Evolutionary conservation across 2,888 invertebrate genomes (phyloP), one percentile per base, ranked within the genome.

Genomic region (Orthonevra nobilis): DNA sequence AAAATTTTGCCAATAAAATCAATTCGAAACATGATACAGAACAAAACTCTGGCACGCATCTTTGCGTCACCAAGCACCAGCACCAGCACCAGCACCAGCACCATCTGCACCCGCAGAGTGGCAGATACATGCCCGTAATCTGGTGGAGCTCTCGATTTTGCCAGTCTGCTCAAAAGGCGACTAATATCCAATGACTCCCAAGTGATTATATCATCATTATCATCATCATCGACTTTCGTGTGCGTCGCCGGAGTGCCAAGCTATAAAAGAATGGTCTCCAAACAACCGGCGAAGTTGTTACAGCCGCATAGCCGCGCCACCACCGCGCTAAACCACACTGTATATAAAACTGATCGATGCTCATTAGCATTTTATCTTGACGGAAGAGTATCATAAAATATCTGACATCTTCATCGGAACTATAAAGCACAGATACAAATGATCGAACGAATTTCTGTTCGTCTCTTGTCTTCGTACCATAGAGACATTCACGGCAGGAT

Each of bases 361-460:
- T 82, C 82, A 83, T 83, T 83, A 82, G 82, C 82, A 82, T 83
- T 81, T 82, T 82, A 82, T 82, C 82, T 83, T 81, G 82, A 81
- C 83, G 82, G 82, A 83, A 81, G 81, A 83, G 81, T 81, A 82
- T 83, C 82, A 82, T 83, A 82, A 83, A 82, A 82, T 81, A 81
- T 81, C 82, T 82, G 83, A 83, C 83, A 81, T 82, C 83, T 83
- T 81, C 82, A 83, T 82, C 81, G 60, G 56, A 79, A 79, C 79
- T 79, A 79, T 79, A 79, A 79, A 73, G 72, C 79, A 79, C 79
- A 79, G 73, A 79, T 79, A 79, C 79, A 79, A 73, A 79, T 73
- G 79, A 79, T 79, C 79, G 72, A 66, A 64, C 34, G 66, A 64
- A 58, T 73, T 32, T 38, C 23, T 26, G 9, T 34, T 12, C 32